Conservation (phyloP, 2,113 vertebrate genomes). For the Brienomyrus brachyistius region DNA sequence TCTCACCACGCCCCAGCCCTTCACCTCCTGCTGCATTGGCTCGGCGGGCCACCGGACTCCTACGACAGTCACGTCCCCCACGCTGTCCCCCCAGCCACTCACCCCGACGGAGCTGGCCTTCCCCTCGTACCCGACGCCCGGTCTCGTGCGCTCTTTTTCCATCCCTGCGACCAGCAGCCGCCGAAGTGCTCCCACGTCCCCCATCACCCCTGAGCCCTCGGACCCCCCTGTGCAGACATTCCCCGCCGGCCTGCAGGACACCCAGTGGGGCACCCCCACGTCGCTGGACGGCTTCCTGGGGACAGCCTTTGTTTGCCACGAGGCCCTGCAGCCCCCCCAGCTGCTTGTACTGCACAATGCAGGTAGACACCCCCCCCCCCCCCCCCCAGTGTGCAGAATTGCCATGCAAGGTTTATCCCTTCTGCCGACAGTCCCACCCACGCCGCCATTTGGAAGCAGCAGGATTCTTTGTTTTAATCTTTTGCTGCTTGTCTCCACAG, state of each 20-base stretch:
- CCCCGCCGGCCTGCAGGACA: slow-evolving; percentile 84
- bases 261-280: slow-evolving; percentile 89
- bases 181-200: slow-evolving; percentile 49
- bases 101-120: slow-evolving; percentile 58
- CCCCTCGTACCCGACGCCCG: slow-evolving; percentile 41
- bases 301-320: slow-evolving; percentile 83
- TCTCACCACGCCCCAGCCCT: slow-evolving; percentile 61
- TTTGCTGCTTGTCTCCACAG: slow-evolving; percentile 46
- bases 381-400: neutral
- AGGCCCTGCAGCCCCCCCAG: slow-evolving; percentile 73
- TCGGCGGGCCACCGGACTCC: slow-evolving; percentile 85
- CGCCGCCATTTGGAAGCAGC: neutral
- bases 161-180: slow-evolving; percentile 68
- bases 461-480: neutral
- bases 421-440: neutral
- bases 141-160: slow-evolving; percentile 79
- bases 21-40: slow-evolving; percentile 94
- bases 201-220: slow-evolving; percentile 27
- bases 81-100: slow-evolving; percentile 44
- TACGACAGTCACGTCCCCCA: slow-evolving; percentile 49
- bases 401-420: neutral
- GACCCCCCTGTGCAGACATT: slow-evolving; percentile 74
- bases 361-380: slow-evolving; percentile 50
- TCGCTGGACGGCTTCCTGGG: slow-evolving; percentile 87
- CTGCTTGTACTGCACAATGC: slow-evolving; percentile 60